These are phyloP conservation scores for Leucania comma DNA, from an alignment of 2,888 invertebrate genomes.

Conservation along the genomic window DNA sequence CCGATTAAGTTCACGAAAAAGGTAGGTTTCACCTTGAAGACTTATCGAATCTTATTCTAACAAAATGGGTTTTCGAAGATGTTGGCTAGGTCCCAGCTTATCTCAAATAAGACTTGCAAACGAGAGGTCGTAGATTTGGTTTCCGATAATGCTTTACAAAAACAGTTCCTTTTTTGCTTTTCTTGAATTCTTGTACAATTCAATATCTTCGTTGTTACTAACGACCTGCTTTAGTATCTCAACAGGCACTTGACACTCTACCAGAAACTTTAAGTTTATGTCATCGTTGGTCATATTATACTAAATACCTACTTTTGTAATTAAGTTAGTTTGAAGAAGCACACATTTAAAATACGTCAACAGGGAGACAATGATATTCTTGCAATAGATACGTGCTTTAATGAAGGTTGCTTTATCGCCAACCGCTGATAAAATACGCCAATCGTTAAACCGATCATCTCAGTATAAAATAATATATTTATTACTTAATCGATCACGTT, in stretches of 20 bases:
- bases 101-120: conserved; percentile 47
- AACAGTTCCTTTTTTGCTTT: conserved; percentile 3
- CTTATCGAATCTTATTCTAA: conserved; percentile 5
- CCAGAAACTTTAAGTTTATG: neutral
- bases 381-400: conserved; percentile 76
- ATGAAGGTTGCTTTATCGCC: conserved; percentile 65
- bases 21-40: conserved; percentile 9
- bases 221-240: neutral
- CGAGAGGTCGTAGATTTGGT: conserved; percentile 30
- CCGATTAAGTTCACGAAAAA: conserved; percentile 5
- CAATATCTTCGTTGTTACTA: neutral
- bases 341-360: conserved; percentile 16
- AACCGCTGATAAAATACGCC: conserved; percentile 64
- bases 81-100: conserved; percentile 48
- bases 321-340: conserved; percentile 14
- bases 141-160: conserved; percentile 14
- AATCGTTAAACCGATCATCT: conserved; percentile 65
- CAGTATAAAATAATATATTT: too few relatives aligned
- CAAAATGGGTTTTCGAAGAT: conserved; percentile 17
- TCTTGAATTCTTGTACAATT: neutral
- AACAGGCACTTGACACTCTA: neutral
- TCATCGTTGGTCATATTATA: too few relatives aligned
- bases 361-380: conserved; percentile 76
- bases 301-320: neutral
- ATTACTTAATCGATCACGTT: too few relatives aligned